These are phyloP conservation scores for Sturmia bella DNA, from an alignment of 2,888 invertebrate species.

Conservation along the genomic window DNA sequence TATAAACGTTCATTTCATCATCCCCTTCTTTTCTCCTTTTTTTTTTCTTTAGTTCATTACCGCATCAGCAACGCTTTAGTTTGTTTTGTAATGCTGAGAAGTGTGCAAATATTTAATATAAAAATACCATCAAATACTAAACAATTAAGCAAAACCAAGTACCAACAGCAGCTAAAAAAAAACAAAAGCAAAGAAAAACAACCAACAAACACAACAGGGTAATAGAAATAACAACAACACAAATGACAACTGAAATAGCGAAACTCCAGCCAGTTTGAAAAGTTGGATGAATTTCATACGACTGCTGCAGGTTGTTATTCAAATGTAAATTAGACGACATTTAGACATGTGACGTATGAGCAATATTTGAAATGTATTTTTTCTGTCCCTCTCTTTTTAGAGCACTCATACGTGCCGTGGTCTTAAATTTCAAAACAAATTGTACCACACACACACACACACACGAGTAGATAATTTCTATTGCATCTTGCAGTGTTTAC, in stretches of 20 bases:
- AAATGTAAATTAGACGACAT: slow-evolving; percentile 32
- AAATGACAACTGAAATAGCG: no score
- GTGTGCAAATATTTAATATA: slow-evolving; percentile 60
- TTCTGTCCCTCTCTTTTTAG: background rate
- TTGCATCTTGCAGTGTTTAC: no score
- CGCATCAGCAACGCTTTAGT: slow-evolving; percentile 42
- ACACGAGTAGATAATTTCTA: background rate
- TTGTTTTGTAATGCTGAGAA: slow-evolving; percentile 54
- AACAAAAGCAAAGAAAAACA: background rate
- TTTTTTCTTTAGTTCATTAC: slow-evolving; percentile 58
- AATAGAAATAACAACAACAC: slow-evolving; percentile 7
- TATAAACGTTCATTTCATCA: slow-evolving; percentile 2
- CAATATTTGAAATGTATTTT: background rate
- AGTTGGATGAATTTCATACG: background rate
- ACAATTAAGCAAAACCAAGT: slow-evolving; percentile 55
- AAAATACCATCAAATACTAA: slow-evolving; percentile 57
- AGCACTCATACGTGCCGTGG: slow-evolving; percentile 39
- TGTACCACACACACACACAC: no score
- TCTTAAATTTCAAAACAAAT: slow-evolving; percentile 30
- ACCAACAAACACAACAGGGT: background rate
- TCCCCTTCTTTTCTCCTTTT: slow-evolving; percentile 20
- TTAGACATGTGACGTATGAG: slow-evolving; percentile 51
- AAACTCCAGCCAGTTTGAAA: slow-evolving; percentile 29
- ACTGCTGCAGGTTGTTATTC: background rate
- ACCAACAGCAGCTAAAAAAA: slow-evolving; percentile 13